phyloP scores from a whole-genome alignment of 2,888 invertebrate genomes.

The Troglohyphantes excavatus region DNA sequence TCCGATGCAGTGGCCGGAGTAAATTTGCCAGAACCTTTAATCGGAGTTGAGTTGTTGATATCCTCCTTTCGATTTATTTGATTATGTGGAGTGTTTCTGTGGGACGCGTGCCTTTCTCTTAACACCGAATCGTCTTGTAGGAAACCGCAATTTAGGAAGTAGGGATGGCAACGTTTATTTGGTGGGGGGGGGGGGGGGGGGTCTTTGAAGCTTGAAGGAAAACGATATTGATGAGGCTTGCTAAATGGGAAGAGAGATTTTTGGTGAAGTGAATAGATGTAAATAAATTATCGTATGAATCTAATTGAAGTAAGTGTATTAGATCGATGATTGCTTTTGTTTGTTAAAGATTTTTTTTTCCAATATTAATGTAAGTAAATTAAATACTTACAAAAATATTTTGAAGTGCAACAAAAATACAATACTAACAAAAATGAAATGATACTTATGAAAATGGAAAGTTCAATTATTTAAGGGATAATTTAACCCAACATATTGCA shows the following conservation, averaged over 20 bases:
- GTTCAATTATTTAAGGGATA: too few relatives aligned
- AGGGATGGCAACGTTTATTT: constrained; percentile 59
- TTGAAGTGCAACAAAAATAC: too few relatives aligned
- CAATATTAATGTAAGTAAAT: too few relatives aligned
- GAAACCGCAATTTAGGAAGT: constrained; percentile 60
- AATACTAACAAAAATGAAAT: too few relatives aligned
- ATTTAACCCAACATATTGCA: too few relatives aligned
- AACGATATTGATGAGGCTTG: constrained; percentile 27
- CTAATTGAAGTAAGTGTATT: background rate
- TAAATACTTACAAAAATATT: too few relatives aligned
- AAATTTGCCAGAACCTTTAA: constrained; percentile 78
- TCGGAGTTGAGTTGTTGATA: constrained; percentile 78
- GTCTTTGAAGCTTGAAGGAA: constrained; percentile 15
- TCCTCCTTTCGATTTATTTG: constrained; percentile 75
- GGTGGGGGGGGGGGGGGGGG: too few relatives aligned
- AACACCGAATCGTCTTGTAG: constrained; percentile 73
- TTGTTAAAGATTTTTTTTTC: too few relatives aligned
- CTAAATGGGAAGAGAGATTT: constrained; percentile 15
- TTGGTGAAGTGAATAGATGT: background rate
- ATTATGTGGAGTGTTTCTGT: constrained; percentile 63
- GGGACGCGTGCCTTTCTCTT: constrained; percentile 54
- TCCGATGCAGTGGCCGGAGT: constrained; percentile 64
- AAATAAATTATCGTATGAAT: background rate
- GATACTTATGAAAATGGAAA: too few relatives aligned
- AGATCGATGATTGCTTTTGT: too few relatives aligned